Base-by-base conservation (phyloP, 1,140 invertebrate genomes). In the Drosophila nannoptera region DNA sequence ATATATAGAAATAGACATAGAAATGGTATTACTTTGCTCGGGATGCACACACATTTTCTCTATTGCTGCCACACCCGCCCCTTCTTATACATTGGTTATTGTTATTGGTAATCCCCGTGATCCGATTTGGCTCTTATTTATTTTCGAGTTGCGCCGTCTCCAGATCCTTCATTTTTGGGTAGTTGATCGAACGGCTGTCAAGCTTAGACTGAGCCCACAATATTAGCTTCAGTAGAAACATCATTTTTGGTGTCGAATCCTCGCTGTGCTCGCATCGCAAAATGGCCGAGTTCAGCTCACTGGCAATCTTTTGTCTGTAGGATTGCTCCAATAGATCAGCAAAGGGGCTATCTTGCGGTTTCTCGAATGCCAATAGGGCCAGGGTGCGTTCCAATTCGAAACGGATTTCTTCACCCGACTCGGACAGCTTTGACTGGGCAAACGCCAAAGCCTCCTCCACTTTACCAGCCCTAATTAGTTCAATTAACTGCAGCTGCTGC, bases 391-490 rank as follows among this genome's bases (percentile, higher is more conserved):
- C 95, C 22, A 96, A 83, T 90, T 96, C 95, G 14, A 77, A 86
- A 2, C 96, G 89, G 29, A 95, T 94, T 56, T 93, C 93, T 81
- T 98, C 97, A 5, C 97, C 97, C 40, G 96, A 94, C 90, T 99
- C 97, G 9, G 94, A 94, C 1, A 99, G 90, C 86, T 98, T 96
- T 43, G 95, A 96, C 87, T 99, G 97, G 4, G 98, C 98, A 91
- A 98, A 99, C 49, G 96, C 93, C n/a, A 99, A 89, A 0, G 98
- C 98, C 86, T 97, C 96, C 89, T 99, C 97, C n/a, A 98, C 94
- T 67, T 96, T 93, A 9, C 96, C 96, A 42, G 94, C 91, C 32
- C 96, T 91, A 38, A 99, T 99, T 22, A 99, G 89, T 90, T 99
- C 98, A 81, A 99, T 96, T 5, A 99, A 89, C 90, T 99, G 97